Base-by-base conservation (phyloP, 1,140 invertebrate species). In the Trichonephila inaurata region DNA sequence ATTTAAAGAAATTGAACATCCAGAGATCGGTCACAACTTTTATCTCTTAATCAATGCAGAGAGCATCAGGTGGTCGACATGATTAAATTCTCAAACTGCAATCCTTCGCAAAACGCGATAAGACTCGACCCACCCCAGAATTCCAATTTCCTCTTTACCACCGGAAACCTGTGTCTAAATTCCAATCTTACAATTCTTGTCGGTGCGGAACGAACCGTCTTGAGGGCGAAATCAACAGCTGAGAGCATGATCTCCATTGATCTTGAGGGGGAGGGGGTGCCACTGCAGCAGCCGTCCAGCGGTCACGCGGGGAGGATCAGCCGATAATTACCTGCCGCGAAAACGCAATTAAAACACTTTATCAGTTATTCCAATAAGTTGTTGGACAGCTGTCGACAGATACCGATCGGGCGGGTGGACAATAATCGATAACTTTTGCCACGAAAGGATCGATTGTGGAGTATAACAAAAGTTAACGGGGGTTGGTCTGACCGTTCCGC, bases 341-440 rank as follows among this genome's bases (percentile, higher is more conserved):
- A 85, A 91, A 91, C 40, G 90, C 90, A 91, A 91, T 91, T 91
- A 91, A 91, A 91, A 61, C 72, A 81, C 90, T 85, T 91, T 44
- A 91, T 91, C 90, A 85, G 90, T 91, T 91, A 91, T 91, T 91
- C 90, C 90, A 91, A 91, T 91, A 91, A 91, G 90, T 91, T 91
- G 90, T 91, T 81, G 77, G 51, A 85, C 90, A 91, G 90, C 90
- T 91, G 90, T 82, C 58, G 58, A 61, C 90, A 16, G 87, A 89
- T 89, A 89, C 83, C 58, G 83, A 86, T 86, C 83, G 60, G 19
- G 51, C 7, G 51, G 51, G 51, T 51, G 51, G 51, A 51, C 51
- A 0, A 8, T 5, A 62, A 89, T 44, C 61, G 87, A 69, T 72
- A 72, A 72, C n/a, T 72, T 24, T n/a, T 21, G 8, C 81, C 44